Evolutionary conservation across 1,140 invertebrate genomes (phyloP).

Genomic region (Atta texana): DNA sequence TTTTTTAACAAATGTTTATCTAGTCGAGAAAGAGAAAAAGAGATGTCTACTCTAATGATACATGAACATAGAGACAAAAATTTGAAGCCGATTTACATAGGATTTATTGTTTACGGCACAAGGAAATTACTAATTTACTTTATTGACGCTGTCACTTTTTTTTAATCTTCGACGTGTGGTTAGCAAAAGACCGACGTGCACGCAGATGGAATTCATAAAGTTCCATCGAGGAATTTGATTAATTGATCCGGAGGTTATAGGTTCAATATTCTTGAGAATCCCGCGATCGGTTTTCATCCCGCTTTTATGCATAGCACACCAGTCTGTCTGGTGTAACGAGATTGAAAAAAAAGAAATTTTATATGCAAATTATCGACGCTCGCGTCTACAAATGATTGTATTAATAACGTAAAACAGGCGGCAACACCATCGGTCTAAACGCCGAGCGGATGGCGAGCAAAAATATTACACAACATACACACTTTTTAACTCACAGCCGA

Average conservation of each 20-base stretch:
- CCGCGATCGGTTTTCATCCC: slow-evolving; percentile 63
- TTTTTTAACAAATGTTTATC: slow-evolving; percentile 12
- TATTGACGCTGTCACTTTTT: slow-evolving; percentile 36
- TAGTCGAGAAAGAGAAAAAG: background rate
- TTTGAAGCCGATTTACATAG: slow-evolving; percentile 26
- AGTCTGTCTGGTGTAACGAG: slow-evolving; percentile 41
- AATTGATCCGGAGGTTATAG: slow-evolving; percentile 69
- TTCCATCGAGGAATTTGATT: slow-evolving; percentile 63
- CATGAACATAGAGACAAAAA: slow-evolving; percentile 33
- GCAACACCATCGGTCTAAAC: slow-evolving; percentile 38
- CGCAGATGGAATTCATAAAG: slow-evolving; percentile 60
- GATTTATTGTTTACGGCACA: background rate
- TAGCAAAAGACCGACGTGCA: slow-evolving; percentile 53
- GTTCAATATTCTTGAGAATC: slow-evolving; percentile 70
- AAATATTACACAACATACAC: slow-evolving; percentile 63
- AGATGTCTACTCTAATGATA: background rate
- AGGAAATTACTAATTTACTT: slow-evolving; percentile 63
- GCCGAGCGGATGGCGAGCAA: slow-evolving; percentile 25
- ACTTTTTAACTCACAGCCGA: slow-evolving; percentile 61
- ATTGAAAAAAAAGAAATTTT: slow-evolving; percentile 37
- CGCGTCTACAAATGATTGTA: slow-evolving; percentile 68
- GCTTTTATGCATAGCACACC: slow-evolving; percentile 66
- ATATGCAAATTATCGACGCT: slow-evolving; percentile 51
- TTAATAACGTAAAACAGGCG: slow-evolving; percentile 65
- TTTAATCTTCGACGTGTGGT: slow-evolving; percentile 51